These are phyloP conservation scores for Temnothorax rugatulus DNA, from an alignment of 2,888 invertebrate species.

Conservation along the genomic window DNA sequence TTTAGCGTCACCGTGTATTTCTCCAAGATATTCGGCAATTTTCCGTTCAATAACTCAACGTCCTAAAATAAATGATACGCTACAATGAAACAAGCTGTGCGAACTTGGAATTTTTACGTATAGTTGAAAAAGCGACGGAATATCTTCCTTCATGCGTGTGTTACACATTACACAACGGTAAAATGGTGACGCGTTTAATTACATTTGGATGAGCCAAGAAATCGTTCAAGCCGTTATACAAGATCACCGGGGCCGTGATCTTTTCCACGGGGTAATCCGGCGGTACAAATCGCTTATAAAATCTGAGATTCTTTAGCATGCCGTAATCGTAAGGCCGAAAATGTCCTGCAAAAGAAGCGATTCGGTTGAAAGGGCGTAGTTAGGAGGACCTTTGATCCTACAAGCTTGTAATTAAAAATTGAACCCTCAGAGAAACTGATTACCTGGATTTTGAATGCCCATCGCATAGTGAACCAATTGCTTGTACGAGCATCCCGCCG, in stretches of 20 bases:
- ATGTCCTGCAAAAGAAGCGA: slow-evolving; percentile 24
- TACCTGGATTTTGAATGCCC: slow-evolving; percentile 52
- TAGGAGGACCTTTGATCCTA: no score
- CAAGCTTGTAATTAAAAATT: background rate
- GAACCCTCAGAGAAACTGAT: background rate
- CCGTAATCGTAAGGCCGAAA: slow-evolving; percentile 78
- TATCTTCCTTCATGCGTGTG: background rate
- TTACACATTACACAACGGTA: background rate
- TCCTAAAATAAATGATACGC: slow-evolving; percentile 31
- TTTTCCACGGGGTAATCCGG: slow-evolving; percentile 86
- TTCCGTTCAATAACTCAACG: background rate
- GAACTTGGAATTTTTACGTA: background rate
- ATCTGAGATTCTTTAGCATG: slow-evolving; percentile 74
- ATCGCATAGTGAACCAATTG: slow-evolving; percentile 54
- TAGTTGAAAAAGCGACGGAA: background rate
- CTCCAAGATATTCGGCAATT: slow-evolving; percentile 39
- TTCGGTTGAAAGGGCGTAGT: background rate
- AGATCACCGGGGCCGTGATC: slow-evolving; percentile 86
- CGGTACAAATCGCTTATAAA: slow-evolving; percentile 83
- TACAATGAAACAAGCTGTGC: background rate
- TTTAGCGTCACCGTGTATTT: slow-evolving; percentile 26
- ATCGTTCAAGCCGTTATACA: slow-evolving; percentile 88
- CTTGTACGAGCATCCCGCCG: slow-evolving; percentile 59
- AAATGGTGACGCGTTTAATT: slow-evolving; percentile 11
- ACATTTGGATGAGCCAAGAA: slow-evolving; percentile 83